Evolutionary conservation across 2,113 vertebrate genomes (phyloP).

Genomic region (Larimichthys crocea): DNA sequence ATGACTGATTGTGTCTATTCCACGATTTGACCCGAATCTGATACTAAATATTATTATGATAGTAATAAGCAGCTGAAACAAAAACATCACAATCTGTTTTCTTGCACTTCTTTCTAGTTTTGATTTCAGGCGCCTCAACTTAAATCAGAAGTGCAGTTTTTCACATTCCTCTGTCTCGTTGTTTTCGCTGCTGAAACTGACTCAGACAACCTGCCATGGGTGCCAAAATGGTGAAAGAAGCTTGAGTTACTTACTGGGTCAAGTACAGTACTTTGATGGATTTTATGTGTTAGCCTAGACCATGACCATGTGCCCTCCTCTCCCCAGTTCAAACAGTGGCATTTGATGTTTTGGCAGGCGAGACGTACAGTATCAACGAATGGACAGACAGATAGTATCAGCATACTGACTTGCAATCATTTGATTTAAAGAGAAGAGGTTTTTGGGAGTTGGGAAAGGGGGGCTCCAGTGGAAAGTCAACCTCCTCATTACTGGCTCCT

Average conservation of each 20-base stretch:
- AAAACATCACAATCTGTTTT: constrained; percentile 39
- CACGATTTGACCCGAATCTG: constrained; percentile 51
- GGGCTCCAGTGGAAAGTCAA: constrained; percentile 32
- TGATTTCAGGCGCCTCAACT: constrained; percentile 6
- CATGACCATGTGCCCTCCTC: constrained; percentile 26
- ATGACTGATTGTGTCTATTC: constrained; percentile 40
- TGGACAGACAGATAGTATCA: not conserved
- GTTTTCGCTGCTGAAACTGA: constrained; percentile 17
- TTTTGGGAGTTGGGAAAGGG: not conserved
- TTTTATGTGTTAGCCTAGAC: constrained; percentile 17
- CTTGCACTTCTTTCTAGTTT: constrained; percentile 4
- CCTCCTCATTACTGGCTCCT: constrained; percentile 65
- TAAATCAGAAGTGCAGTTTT: constrained; percentile 17
- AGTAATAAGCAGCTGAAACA: constrained; percentile 3
- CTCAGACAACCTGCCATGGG: not conserved
- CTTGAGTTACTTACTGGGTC: not conserved
- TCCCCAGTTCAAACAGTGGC: constrained; percentile 21
- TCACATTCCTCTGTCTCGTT: constrained; percentile 21
- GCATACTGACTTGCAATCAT: constrained; percentile 18
- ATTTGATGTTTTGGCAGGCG: constrained; percentile 10
- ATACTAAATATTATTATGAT: constrained; percentile 3
- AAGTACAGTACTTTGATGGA: constrained; percentile 6
- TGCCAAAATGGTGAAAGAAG: constrained; percentile 15
- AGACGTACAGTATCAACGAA: constrained; percentile 33
- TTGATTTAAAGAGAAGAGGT: constrained; percentile 31